Evolutionary conservation across 2,113 vertebrate species (phyloP).

Genomic region (Amblyopsis rosae): DNA sequence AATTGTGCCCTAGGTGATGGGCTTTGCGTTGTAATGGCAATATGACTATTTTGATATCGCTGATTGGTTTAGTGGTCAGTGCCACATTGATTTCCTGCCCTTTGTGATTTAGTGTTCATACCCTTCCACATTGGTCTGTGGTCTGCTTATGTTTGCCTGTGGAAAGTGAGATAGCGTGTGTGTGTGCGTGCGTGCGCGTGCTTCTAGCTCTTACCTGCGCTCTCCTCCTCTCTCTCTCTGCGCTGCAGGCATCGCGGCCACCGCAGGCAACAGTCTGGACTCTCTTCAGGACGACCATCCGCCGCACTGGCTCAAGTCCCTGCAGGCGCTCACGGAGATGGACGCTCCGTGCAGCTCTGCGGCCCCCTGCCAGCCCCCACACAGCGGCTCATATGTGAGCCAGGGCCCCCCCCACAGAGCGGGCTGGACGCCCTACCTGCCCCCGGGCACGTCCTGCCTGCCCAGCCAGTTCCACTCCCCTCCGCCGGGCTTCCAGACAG

Average conservation of each 20-base stretch:
- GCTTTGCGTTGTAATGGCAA: too few species aligned
- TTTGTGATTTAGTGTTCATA: too few species aligned
- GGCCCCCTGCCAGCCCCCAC: constrained; percentile 77
- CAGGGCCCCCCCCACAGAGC: constrained; percentile 90
- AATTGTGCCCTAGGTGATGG: too few species aligned
- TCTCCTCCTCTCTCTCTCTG: background rate
- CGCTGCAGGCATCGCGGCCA: constrained; percentile 83
- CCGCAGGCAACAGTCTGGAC: constrained; percentile 90
- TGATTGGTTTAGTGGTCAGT: too few species aligned
- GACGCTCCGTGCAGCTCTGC: constrained; percentile 85
- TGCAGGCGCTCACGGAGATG: constrained; percentile 92
- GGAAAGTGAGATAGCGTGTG: too few species aligned
- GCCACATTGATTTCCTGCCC: too few species aligned
- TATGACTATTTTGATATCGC: too few species aligned
- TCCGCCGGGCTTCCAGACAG: constrained; percentile 89
- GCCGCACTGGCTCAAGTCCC: constrained; percentile 92
- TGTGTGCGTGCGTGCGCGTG: too few species aligned
- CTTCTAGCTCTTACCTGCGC: background rate
- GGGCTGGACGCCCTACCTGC: constrained; percentile 85
- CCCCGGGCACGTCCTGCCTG: constrained; percentile 78
- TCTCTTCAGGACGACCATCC: constrained; percentile 91
- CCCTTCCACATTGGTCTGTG: too few species aligned
- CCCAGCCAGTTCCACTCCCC: constrained; percentile 86
- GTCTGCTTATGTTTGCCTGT: too few species aligned
- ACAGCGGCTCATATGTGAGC: constrained; percentile 83